Percentiles rank a stretch among this genome's conserved stretches.
Evolutionary conservation across 2,797 vertebrate species (phyloP).

Genomic region (Tiaroga cobitis): DNA sequence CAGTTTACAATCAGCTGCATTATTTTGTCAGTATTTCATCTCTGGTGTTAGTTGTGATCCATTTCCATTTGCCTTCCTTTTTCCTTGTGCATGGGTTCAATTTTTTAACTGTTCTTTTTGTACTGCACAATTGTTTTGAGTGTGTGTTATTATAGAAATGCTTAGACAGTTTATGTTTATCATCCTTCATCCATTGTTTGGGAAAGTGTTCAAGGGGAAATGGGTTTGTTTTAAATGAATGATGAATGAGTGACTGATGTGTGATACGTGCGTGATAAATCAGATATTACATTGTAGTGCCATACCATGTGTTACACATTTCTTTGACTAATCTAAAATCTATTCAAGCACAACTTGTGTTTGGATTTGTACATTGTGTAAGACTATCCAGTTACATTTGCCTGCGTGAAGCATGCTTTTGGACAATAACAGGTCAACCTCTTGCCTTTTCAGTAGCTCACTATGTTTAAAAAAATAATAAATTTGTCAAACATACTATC

Average conservation of each 20-base stretch:
- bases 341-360: neutral
- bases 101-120: neutral
- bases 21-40: neutral
- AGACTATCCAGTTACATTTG: neutral
- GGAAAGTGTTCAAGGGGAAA: neutral
- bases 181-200: neutral
- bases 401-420: neutral
- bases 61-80: neutral
- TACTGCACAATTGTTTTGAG: neutral
- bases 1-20: neutral
- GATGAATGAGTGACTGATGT: neutral
- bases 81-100: neutral
- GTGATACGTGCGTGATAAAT: no score
- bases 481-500: neutral
- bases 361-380: neutral
- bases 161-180: neutral
- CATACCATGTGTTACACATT: neutral
- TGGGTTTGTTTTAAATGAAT: neutral
- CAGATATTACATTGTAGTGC: neutral
- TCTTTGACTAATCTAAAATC: neutral
- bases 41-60: neutral
- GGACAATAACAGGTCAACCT: neutral
- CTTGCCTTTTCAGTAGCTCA: slow-evolving; percentile 8
- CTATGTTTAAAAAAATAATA: no score
- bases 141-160: neutral